These are phyloP conservation scores for Leucoraja ocellata DNA, from an alignment of 2,797 vertebrate genomes.

Conservation along the genomic window DNA sequence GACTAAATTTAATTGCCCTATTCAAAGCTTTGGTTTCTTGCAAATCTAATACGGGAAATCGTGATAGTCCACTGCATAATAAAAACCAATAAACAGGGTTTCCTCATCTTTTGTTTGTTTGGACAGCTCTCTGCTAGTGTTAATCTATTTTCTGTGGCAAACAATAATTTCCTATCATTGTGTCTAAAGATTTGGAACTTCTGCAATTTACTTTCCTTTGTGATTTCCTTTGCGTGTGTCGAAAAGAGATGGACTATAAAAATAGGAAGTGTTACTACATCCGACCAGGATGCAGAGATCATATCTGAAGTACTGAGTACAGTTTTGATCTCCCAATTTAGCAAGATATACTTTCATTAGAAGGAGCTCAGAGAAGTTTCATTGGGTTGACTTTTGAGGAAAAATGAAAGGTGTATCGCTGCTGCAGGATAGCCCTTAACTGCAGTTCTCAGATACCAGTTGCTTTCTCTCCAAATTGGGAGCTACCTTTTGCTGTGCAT, in stretches of 20 bases:
- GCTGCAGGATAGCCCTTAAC: background rate
- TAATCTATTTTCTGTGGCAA: background rate
- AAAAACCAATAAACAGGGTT: background rate
- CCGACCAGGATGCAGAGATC: too few relatives aligned
- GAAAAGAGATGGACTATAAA: too few relatives aligned
- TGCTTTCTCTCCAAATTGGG: background rate
- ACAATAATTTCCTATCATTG: background rate
- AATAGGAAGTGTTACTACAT: too few relatives aligned
- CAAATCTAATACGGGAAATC: background rate
- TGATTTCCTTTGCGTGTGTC: too few relatives aligned
- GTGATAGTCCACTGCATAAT: background rate
- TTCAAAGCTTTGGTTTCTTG: background rate
- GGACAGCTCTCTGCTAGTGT: background rate
- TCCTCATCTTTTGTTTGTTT: background rate
- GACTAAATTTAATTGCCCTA: background rate
- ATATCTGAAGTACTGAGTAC: too few relatives aligned
- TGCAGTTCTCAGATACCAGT: background rate
- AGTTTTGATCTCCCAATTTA: too few relatives aligned
- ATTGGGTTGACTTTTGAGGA: too few relatives aligned
- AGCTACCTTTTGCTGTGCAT: background rate
- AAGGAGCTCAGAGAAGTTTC: too few relatives aligned
- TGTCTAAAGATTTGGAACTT: background rate
- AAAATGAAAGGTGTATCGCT: background rate
- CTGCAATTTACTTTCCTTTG: too few relatives aligned
- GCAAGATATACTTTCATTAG: too few relatives aligned